These are phyloP conservation scores for Cantharis nigra DNA, from an alignment of 2,888 invertebrate genomes.

Conservation along the genomic window DNA sequence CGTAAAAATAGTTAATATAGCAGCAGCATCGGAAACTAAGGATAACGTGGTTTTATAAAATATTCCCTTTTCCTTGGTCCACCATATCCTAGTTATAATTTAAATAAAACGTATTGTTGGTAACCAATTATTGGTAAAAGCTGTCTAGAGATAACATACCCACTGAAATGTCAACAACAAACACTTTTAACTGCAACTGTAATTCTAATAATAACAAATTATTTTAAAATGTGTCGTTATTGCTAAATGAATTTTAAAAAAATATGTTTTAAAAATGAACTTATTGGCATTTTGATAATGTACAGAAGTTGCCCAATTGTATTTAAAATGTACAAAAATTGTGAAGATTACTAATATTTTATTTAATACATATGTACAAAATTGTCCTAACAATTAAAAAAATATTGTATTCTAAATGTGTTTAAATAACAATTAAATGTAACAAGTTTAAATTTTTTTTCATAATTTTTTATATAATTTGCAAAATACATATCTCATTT, in stretches of 20 bases:
- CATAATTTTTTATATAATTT: slow-evolving; percentile 10
- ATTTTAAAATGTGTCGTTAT: neutral
- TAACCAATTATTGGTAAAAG: neutral
- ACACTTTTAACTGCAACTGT: neutral
- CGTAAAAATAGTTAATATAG: neutral
- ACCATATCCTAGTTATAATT: neutral
- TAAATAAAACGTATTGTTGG: neutral
- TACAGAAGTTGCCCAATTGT: slow-evolving; percentile 20
- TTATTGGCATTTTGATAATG: neutral
- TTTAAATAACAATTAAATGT: slow-evolving; percentile 25
- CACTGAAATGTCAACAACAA: neutral
- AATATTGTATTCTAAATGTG: slow-evolving; percentile 21
- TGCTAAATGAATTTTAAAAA: neutral
- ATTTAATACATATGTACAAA: slow-evolving; percentile 29
- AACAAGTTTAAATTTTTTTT: slow-evolving; percentile 12
- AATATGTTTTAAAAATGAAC: neutral
- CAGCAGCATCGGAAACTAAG: neutral
- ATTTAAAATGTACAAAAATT: slow-evolving; percentile 25
- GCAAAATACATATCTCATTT: neutral
- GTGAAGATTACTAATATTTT: slow-evolving; percentile 12
- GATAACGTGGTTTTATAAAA: neutral
- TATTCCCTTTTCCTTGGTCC: neutral
- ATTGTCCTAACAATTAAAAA: slow-evolving; percentile 20
- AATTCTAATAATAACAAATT: neutral
- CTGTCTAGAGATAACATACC: neutral